phyloP scores from a whole-genome alignment of 2,797 vertebrate genomes.

The Paguma larvata region DNA sequence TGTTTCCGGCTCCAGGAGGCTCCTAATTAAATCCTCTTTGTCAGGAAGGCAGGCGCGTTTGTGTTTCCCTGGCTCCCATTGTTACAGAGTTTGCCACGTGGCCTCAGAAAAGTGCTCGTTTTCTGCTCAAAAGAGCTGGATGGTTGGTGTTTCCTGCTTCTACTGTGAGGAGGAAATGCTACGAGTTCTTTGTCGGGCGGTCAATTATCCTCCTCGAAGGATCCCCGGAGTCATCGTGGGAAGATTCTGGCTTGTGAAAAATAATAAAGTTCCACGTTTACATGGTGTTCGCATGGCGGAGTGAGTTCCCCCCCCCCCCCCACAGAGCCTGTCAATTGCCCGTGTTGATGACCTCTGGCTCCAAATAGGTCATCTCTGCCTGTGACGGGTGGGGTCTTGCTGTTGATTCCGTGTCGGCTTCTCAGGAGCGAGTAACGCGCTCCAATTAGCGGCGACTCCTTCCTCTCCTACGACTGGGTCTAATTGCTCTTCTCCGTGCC shows the following conservation, averaged over 20 bases:
- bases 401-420: conserved; percentile 90
- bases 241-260: conserved; percentile 59
- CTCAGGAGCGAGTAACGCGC: conserved; percentile 90
- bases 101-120: conserved; percentile 63
- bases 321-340: conserved; percentile 63
- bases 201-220: conserved; percentile 49
- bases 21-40: conserved; percentile 82
- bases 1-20: conserved; percentile 73
- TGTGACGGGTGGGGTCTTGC: conserved; percentile 85
- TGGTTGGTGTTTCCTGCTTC: background rate
- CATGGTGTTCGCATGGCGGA: conserved; percentile 43
- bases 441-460: conserved; percentile 91
- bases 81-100: conserved; percentile 46
- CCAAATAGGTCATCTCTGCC: conserved; percentile 58
- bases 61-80: conserved; percentile 30
- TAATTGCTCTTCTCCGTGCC: conserved; percentile 89
- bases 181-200: background rate
- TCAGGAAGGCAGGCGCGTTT: conserved; percentile 42
- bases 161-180: background rate
- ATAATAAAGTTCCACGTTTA: conserved; percentile 22
- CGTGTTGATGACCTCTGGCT: conserved; percentile 70
- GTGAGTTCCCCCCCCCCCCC: conserved; percentile 1
- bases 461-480: conserved; percentile 86
- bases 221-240: conserved; percentile 44
- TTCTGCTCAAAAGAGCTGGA: conserved; percentile 61